phyloP scores from a whole-genome alignment of 2,888 invertebrate species.

The Aspidapion aeneum region DNA sequence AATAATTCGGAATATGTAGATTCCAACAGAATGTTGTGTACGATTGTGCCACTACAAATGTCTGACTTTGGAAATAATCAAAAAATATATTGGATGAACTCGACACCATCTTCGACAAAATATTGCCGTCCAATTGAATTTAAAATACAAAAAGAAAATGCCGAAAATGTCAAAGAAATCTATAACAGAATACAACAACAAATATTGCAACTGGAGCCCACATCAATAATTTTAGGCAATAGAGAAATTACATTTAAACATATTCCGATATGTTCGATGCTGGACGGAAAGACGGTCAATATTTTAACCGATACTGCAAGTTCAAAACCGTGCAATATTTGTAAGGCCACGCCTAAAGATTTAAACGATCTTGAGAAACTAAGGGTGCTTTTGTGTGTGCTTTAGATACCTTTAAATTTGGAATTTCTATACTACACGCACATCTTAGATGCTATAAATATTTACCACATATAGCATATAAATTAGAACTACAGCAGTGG shows the following conservation, averaged over 20 bases:
- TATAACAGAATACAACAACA: slow-evolving; percentile 9
- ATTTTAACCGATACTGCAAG: slow-evolving; percentile 4
- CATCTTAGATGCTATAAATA: not conserved
- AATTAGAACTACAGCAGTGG: not conserved
- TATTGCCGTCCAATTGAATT: slow-evolving; percentile 12
- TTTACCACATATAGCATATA: not conserved
- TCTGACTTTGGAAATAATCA: not conserved
- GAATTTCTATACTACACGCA: not conserved
- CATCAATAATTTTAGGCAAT: slow-evolving; percentile 5
- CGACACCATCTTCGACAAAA: slow-evolving; percentile 11
- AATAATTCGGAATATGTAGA: not conserved
- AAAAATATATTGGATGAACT: slow-evolving; percentile 16
- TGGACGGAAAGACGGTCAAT: slow-evolving; percentile 18
- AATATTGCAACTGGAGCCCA: slow-evolving; percentile 13
- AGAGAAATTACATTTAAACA: slow-evolving; percentile 15
- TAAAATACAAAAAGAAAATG: slow-evolving; percentile 13
- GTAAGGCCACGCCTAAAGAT: not conserved
- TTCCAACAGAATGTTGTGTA: not conserved
- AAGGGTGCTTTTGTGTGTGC: not conserved
- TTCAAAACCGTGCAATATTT: not conserved
- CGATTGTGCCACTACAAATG: not conserved
- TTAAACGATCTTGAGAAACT: not conserved
- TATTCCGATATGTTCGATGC: slow-evolving; percentile 14
- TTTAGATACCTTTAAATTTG: not conserved
- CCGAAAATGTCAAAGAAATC: slow-evolving; percentile 9